Evolutionary conservation across 1,140 invertebrate species (phyloP).

Genomic region (Frieseomelitta varia): DNA sequence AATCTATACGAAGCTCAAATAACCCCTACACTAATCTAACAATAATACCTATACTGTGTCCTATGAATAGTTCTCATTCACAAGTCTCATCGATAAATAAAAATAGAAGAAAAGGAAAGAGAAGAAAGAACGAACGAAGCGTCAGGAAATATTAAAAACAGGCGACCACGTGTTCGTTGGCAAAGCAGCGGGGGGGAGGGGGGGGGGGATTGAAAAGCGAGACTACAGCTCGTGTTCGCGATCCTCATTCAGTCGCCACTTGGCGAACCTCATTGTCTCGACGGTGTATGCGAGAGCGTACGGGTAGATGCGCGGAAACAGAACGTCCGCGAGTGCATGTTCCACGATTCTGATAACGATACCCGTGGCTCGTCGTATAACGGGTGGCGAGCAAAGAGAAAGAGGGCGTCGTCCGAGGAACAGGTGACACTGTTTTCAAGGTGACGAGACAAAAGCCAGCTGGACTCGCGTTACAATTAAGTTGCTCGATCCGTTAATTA

Average conservation of each 20-base stretch:
- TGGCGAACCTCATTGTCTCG: slow-evolving; percentile 35
- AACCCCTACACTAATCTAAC: no score
- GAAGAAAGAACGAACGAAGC: neutral
- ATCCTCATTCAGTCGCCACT: slow-evolving; percentile 27
- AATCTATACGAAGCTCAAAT: no score
- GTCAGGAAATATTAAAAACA: neutral
- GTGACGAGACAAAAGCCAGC: neutral
- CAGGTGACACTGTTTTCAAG: neutral
- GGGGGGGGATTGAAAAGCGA: slow-evolving; percentile 21
- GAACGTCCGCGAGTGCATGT: neutral
- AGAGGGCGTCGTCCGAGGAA: neutral
- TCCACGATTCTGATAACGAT: slow-evolving; percentile 44
- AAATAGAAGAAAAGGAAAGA: neutral
- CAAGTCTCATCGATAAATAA: neutral
- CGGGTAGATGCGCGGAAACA: slow-evolving; percentile 16
- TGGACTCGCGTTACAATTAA: slow-evolving; percentile 13
- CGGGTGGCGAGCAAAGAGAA: neutral
- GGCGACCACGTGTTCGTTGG: neutral
- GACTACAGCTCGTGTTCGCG: neutral
- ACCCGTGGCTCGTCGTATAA: slow-evolving; percentile 4
- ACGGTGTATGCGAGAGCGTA: neutral
- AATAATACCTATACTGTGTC: no score
- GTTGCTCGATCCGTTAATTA: slow-evolving; percentile 5
- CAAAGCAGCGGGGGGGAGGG: neutral
- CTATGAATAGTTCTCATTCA: neutral